Evolutionary conservation across 1,140 invertebrate genomes (phyloP).

Genomic region (Branchinecta lynchi): DNA sequence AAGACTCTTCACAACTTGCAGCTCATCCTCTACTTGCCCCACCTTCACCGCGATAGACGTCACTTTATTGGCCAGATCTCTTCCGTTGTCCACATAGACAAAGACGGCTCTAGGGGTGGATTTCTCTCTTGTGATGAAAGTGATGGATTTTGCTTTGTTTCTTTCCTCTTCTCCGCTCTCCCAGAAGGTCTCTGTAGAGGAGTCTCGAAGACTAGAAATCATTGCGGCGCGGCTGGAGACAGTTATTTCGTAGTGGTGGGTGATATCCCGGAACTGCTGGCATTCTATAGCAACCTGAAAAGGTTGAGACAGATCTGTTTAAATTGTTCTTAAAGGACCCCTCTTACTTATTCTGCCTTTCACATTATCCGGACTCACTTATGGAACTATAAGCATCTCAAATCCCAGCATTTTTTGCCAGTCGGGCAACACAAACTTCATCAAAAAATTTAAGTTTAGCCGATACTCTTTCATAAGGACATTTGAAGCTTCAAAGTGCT

Average conservation of each 20-base stretch:
- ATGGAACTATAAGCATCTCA: too few species aligned
- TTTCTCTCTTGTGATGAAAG: constrained; percentile 29
- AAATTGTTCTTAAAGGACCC: too few species aligned
- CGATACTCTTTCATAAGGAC: too few species aligned
- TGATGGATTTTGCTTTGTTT: constrained; percentile 17
- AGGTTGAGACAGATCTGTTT: too few species aligned
- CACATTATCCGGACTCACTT: too few species aligned
- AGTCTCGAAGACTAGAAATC: constrained; percentile 78
- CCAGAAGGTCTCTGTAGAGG: constrained; percentile 96
- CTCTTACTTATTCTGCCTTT: too few species aligned
- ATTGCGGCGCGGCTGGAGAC: constrained; percentile 84
- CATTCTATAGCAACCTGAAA: not conserved
- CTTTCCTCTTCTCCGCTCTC: constrained; percentile 92
- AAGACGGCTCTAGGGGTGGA: constrained; percentile 51
- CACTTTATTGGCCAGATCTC: constrained; percentile 48
- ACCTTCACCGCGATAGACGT: not conserved
- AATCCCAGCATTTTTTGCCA: too few species aligned
- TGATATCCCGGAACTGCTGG: not conserved
- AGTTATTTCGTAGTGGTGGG: constrained; percentile 45
- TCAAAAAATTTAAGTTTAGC: too few species aligned
- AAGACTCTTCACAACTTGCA: not conserved
- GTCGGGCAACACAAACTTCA: too few species aligned
- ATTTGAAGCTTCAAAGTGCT: too few species aligned
- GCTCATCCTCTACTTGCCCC: not conserved
- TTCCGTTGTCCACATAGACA: constrained; percentile 81